Percentiles rank a stretch among this genome's conserved stretches.
These are phyloP conservation scores for Micronisus gabar DNA, from an alignment of 2,113 vertebrate genomes.

Conservation along the genomic window DNA sequence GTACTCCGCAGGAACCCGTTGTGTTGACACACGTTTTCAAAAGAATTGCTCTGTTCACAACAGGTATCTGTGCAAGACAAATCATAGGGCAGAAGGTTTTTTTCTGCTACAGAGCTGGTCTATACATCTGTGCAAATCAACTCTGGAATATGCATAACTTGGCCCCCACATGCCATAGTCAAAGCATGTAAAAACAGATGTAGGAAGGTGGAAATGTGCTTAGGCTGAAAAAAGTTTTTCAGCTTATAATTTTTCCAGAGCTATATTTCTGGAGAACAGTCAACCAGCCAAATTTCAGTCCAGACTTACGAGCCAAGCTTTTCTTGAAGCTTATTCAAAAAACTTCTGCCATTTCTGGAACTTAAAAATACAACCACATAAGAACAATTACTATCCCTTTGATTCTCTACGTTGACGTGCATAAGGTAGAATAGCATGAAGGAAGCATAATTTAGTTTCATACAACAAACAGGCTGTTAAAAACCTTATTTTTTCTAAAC, in stretches of 20 bases:
- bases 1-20: not conserved
- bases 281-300: not conserved
- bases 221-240: conserved; percentile 12
- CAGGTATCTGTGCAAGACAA: not conserved
- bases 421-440: not conserved
- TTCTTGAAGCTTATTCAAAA: conserved; percentile 14
- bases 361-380: not conserved
- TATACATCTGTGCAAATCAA: not conserved
- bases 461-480: not conserved
- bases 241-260: conserved; percentile 44
- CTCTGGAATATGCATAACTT: not conserved
- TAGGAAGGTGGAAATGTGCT: conserved; percentile 51
- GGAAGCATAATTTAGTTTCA: not conserved
- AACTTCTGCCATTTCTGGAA: not conserved
- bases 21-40: not conserved
- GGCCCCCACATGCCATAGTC: not conserved
- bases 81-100: not conserved
- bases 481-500: not conserved
- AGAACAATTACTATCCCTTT: not conserved
- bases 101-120: not conserved
- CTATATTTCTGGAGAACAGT: conserved; percentile 3
- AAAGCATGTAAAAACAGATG: conserved; percentile 30
- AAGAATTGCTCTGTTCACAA: not conserved
- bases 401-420: not conserved
- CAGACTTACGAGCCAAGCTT: not conserved